Evolutionary conservation across 1,140 invertebrate genomes (phyloP), one percentile per base, ranked within the genome.

Genomic region (Globodera ellingtonae): DNA sequence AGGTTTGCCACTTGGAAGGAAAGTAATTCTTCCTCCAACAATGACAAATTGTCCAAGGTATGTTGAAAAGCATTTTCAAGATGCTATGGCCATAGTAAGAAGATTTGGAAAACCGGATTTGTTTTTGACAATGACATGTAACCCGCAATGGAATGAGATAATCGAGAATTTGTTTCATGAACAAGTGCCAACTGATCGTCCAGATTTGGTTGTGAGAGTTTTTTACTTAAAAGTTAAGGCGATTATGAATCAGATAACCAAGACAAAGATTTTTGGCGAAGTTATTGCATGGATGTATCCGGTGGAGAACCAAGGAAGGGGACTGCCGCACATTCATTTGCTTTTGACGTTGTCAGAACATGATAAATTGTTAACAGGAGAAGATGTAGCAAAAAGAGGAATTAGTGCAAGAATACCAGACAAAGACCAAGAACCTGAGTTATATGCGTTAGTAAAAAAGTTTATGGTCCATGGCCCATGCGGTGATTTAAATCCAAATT

Each of bases 161-260:
- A 50, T 50, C 4, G 50, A 50, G 1, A 50, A 50, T 10, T 8
- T 50, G 50, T 50, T 50, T 3, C 50, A 50, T 50, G 50, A 50
- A 10, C 50, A 50, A 50, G 7, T 24, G 6, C 21, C 70, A 47
- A 72, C 13, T 50, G 70, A 72, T 72, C 70, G 70, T 6, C 70
- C 70, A 72, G 70, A 72, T 24, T 72, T 72, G 70, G 70, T 72
- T 24, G 70, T 72, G 6, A 8, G 70, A 72, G 70, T 72, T 18
- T 72, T 72, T 72, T 72, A 72, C 24, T n/a, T 72, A 21, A 72
- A 72, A 24, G 70, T 72, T n/a, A 72, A 72, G 21, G 70, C 70
- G 18, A 50, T 72, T 72, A n/a, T 72, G 70, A 15, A 72, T 46
- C 70, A 72, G 50, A 72, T 72, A n/a, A 21, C 50, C 1, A 72